A percentile compares a stretch with the other conserved stretches of the same genome.
These are phyloP conservation scores for Macaca mulatta DNA, from an alignment of 2,113 vertebrate genomes.

Conservation along the genomic window DNA sequence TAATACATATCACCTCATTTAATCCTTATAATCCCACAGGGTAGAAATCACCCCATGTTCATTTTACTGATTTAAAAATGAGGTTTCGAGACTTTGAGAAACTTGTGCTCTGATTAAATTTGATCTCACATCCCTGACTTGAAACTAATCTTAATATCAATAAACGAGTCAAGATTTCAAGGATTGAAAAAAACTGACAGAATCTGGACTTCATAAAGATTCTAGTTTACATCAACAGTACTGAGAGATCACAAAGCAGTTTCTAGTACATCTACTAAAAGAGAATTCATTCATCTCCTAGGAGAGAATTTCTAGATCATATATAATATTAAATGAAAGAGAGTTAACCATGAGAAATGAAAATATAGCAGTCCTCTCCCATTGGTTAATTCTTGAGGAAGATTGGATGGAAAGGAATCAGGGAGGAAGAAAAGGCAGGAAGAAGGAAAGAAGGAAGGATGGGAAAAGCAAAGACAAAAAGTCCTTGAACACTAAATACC, in stretches of 20 bases:
- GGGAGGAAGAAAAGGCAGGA: not conserved
- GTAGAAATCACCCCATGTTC: not conserved
- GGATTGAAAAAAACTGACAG: not conserved
- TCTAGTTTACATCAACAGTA: not conserved
- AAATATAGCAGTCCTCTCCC: not conserved
- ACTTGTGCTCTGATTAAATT: not conserved
- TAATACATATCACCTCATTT: not conserved
- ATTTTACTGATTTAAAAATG: not conserved
- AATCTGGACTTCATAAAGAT: not conserved
- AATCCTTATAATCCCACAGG: not conserved
- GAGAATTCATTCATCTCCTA: not conserved
- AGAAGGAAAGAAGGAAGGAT: not conserved
- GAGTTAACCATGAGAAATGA: not conserved
- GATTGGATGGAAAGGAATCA: not conserved
- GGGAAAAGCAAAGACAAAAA: not conserved
- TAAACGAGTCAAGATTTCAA: not conserved
- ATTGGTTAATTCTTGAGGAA: not conserved
- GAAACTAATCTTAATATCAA: not conserved
- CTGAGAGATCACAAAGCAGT: not conserved
- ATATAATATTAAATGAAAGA: not conserved
- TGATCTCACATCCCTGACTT: not conserved
- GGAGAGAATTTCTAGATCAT: not conserved
- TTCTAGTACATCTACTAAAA: not conserved
- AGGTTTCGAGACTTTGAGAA: not conserved
- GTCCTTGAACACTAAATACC: not conserved